Conservation (phyloP, 2,888 invertebrate genomes). For the Kryphioiulus occultus region DNA sequence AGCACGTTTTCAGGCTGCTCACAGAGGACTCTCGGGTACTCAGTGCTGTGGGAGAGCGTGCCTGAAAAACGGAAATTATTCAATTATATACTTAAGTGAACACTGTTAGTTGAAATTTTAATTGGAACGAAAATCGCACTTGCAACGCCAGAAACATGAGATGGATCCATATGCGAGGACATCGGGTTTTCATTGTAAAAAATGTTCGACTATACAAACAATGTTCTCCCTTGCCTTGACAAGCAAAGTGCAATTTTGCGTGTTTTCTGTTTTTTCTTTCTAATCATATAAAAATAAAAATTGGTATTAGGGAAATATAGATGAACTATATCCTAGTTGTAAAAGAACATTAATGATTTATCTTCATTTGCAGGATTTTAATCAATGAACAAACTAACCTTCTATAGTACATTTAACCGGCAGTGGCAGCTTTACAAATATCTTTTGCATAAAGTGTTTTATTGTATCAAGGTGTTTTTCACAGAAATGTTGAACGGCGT, state of each 20-base stretch:
- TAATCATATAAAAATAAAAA: constrained; percentile 61
- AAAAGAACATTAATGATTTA: neutral
- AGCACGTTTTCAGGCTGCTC: constrained; percentile 86
- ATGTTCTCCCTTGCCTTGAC: constrained; percentile 82
- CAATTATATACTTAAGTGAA: neutral
- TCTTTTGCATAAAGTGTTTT: constrained; percentile 87
- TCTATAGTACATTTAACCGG: constrained; percentile 94
- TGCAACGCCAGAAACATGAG: constrained; percentile 94
- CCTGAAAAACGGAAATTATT: constrained; percentile 62
- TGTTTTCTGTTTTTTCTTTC: constrained; percentile 84
- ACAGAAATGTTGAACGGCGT: constrained; percentile 93
- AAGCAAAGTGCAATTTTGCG: constrained; percentile 87
- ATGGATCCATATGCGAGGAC: constrained; percentile 91
- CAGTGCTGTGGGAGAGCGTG: constrained; percentile 77
- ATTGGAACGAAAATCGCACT: constrained; percentile 60
- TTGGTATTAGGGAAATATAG: neutral
- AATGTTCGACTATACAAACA: constrained; percentile 77
- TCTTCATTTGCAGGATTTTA: constrained; percentile 27
- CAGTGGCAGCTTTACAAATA: constrained; percentile 82
- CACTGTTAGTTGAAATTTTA: neutral
- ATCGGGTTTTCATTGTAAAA: constrained; percentile 76
- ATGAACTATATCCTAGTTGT: neutral
- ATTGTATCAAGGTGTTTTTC: constrained; percentile 94
- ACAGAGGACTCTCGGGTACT: constrained; percentile 83
- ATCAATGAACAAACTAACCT: constrained; percentile 66